Evolutionary conservation across 37 sponge, comb jelly and placozoan species (phyloP).

Genomic region (Mnemiopsis leidyi): DNA sequence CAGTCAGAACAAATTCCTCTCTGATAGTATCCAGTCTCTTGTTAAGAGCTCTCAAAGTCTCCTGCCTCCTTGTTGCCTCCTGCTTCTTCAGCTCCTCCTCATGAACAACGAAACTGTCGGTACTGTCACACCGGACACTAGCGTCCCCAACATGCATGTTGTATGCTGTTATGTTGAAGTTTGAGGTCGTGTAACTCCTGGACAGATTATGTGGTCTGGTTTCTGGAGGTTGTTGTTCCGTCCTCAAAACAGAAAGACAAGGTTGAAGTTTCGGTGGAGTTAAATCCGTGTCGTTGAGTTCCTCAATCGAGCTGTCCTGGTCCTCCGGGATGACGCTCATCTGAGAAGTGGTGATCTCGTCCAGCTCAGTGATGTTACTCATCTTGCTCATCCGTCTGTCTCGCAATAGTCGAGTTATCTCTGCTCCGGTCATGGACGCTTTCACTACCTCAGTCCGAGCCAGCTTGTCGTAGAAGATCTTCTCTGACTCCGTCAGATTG

Average conservation of each 20-base stretch:
- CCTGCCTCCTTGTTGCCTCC: conserved; percentile 13
- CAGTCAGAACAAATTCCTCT: neutral
- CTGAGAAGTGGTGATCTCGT: neutral
- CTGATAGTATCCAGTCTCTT: conserved; percentile 8
- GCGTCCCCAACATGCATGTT: neutral
- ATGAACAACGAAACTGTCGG: neutral
- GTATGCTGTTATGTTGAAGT: neutral
- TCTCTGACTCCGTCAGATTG: neutral
- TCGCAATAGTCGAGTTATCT: conserved; percentile 8
- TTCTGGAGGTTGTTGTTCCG: neutral
- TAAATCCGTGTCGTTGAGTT: neutral
- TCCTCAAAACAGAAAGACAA: neutral
- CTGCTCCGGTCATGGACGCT: conserved; percentile 4
- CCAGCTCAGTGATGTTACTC: conserved; percentile 38
- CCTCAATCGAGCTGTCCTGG: neutral
- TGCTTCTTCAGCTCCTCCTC: neutral
- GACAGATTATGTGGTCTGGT: neutral
- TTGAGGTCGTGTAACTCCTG: neutral
- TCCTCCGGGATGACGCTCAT: conserved; percentile 7
- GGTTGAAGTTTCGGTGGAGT: neutral
- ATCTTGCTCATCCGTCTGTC: conserved; percentile 16
- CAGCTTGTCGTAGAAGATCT: neutral
- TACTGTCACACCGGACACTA: conserved; percentile 8
- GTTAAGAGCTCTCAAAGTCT: neutral
- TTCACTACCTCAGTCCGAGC: conserved; percentile 1